Evolutionary conservation across 2,113 vertebrate species (phyloP), one percentile per base, ranked within the genome.

Genomic region (Oncorhynchus gorbuscha): DNA sequence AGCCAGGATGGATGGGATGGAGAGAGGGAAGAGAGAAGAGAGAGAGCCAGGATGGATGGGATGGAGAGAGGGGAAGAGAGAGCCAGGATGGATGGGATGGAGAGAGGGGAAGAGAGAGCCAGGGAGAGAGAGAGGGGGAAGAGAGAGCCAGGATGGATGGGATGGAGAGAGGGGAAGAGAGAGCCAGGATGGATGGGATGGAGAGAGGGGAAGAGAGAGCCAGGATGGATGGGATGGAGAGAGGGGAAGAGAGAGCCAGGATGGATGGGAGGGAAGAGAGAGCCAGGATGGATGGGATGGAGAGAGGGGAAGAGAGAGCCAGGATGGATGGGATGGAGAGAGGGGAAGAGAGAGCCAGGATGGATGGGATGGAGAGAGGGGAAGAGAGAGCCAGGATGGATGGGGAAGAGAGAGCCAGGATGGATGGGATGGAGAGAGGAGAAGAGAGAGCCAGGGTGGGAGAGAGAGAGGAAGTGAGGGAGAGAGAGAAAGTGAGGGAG

Each of bases 91-190:
- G 26, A 28, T 2, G 28, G 28, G 28, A 3, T 3, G 0, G 28
- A 30, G 68, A 30, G 68, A 30, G 77, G 26, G 0, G 26, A 28
- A 75, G 78, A 87, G 84, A 84, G 86, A 87, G 88, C 71, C 84
- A 78, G 84, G 87, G 81, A 82, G 85, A 83, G 87, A 83, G 84
- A 73, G 83, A 79, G 85, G 73, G 24, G 24, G 24, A 24, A 61
- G 79, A 73, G 83, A 81, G 80, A 61, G 70, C 81, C 73, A 30
- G 75, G 3, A 3, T 30, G 28, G 72, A 28, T 2, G 64, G 49
- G 61, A 76, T 24, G 24, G 24, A 24, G 62, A 79, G 20, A 30
- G 28, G 3, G 3, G 28, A 0, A 4, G 28, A 30, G 28, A 30
- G 28, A 30, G 24, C 24, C 24, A 24, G 24, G n/a, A n/a, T n/a